Conservation (phyloP, 2,113 vertebrate genomes). For the Heterotilapia buettikoferi region DNA sequence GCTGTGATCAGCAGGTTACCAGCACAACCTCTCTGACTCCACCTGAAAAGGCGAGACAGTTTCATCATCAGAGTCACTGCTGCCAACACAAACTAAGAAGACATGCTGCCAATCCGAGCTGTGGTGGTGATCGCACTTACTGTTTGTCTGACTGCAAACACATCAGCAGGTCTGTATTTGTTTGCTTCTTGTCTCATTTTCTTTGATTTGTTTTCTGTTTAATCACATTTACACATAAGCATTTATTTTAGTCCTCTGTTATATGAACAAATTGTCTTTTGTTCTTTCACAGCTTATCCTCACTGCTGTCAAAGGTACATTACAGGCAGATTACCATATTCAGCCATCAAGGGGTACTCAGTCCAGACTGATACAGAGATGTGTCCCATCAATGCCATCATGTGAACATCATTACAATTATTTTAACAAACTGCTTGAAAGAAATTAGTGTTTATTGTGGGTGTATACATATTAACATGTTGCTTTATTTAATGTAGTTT, state of each 20-base stretch:
- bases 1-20: not conserved
- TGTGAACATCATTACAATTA: slow-evolving; percentile 24
- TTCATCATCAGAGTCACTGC: not conserved
- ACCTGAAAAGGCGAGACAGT: not conserved
- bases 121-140: slow-evolving; percentile 18
- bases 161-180: slow-evolving; percentile 15
- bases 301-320: slow-evolving; percentile 47
- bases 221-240: no score
- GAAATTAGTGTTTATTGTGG: not conserved
- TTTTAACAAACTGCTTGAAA: not conserved
- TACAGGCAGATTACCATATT: not conserved
- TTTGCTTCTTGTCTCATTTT: not conserved
- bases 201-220: no score
- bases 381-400: slow-evolving; percentile 55
- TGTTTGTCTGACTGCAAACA: slow-evolving; percentile 14
- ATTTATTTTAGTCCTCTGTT: no score
- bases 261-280: not conserved
- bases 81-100: slow-evolving; percentile 5
- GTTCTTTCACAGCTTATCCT: rapidly evolving
- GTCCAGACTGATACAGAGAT: slow-evolving; percentile 19
- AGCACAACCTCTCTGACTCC: not conserved
- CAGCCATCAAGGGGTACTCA: slow-evolving; percentile 33
- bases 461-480: not conserved
- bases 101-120: slow-evolving; percentile 52
- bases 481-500: slow-evolving; percentile 39